phyloP scores from a whole-genome alignment of 2,113 vertebrate species.

The Chroicocephalus ridibundus region DNA sequence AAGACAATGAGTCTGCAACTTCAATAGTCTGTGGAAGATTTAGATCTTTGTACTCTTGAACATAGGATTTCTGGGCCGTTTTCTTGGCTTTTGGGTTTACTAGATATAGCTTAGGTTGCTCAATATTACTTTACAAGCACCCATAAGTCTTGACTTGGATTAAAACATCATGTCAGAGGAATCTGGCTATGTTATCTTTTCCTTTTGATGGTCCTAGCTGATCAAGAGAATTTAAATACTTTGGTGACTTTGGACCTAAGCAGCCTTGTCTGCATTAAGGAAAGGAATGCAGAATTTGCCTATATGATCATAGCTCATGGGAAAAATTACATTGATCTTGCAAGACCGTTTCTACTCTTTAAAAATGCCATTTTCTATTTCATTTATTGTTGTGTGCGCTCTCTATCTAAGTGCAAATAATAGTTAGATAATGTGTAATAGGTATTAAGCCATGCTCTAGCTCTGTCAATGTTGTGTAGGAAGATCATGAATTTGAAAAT shows the following conservation, averaged over 20 bases:
- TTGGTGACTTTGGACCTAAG: neutral
- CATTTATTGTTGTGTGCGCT: neutral
- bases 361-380: neutral
- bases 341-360: neutral
- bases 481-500: neutral
- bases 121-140: neutral
- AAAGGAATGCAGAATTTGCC: constrained; percentile 2
- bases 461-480: neutral
- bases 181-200: neutral
- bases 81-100: neutral
- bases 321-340: neutral
- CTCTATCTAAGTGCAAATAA: neutral
- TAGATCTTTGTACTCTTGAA: neutral
- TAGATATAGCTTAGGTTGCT: neutral
- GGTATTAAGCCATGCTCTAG: neutral
- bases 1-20: neutral
- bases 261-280: neutral
- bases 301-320: neutral
- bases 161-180: neutral
- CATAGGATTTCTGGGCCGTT: neutral
- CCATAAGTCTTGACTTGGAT: neutral
- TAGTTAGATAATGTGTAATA: neutral
- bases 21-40: neutral
- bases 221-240: neutral
- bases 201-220: neutral